Evolutionary conservation across 2,888 invertebrate genomes (phyloP), one percentile per base, ranked within the genome.

Genomic region (Caenorhabditis sulstoni): DNA sequence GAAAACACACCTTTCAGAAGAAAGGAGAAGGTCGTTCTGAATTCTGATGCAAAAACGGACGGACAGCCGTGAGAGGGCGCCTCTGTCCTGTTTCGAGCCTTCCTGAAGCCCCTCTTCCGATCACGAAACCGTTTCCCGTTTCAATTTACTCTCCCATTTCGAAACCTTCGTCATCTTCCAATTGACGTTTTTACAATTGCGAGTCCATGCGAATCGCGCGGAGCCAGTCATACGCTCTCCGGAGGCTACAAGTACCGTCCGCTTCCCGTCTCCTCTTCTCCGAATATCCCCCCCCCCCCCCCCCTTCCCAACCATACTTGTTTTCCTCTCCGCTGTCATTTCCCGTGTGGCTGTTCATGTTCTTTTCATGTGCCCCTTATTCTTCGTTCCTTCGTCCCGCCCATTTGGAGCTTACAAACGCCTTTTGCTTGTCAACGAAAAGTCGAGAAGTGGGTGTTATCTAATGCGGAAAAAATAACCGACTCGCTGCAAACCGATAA

Each of bases 381-480:
- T 50, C 45, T 35, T 45, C 41, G 16, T 55, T 49, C 39, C 22
- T 41, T 44, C 20, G 49, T 12, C n/a, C 61, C 37, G 52, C 52
- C 41, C 37, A 18, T 20, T 44, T 23, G 23, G 45, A 59, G 50
- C 35, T 12, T 35, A 29, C 29, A 29, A 29, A n/a, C n/a, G n/a
- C n/a, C n/a, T 29, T 44, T 23, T 57, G 39, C 55, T 23, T 70
- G 71, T 71, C 71, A 64, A 64, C 71, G 71, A 71, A 71, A 71
- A 71, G 55, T 62, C 62, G 61, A 57, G 64, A 71, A 71, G 64
- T 64, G 71, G 50, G 62, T 23, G 68, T 64, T 71, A 71, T 71
- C 71, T 62, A 71, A 71, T 64, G 71, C 71, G 71, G 71, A 71
- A 71, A 71, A 64, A 71, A 71, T 55, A 71, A 57, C 61, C 12